Base-by-base conservation (phyloP, 2,797 vertebrate species). In the Centroberyx gerrardi region DNA sequence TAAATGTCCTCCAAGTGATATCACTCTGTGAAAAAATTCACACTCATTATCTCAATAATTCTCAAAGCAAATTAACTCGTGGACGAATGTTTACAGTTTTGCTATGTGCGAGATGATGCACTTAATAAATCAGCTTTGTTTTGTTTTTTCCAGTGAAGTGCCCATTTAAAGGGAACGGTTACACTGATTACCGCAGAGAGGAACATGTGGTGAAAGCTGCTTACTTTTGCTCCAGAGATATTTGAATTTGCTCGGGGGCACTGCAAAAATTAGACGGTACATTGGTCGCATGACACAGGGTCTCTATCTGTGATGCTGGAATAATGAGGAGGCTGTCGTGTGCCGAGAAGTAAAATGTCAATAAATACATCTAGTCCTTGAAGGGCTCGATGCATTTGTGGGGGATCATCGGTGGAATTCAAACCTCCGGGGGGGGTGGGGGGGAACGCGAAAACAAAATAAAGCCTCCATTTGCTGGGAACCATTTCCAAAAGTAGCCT, bases 401-500 rank as follows among this genome's bases (percentile, higher is more conserved):
- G 61, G 61, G 70, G 51, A 86, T 82, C 78, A 68, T 53, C 48
- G 69, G 64, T 14, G 79, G 76, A 78, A 77, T 86, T 79, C 72
- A 68, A 80, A 79, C 74, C 84, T 65, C 40, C 28, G 6, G 66
- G 74, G 22, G 22, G 22, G 22, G 1, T 22, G 22, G 62, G 51
- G 31, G 29, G 69, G 68, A 83, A 74, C 68, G 81, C 67, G 67
- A 56, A 22, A 56, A 56, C 70, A 73, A 59, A 88, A 73, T 38
- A 66, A 74, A 76, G 70, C 71, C 56, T 80, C 71, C 58, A 75
- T 49, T 78, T 78, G 81, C 79, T 88, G 81, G 81, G 82, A 88
- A 90, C 59, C 53, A 46, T 62, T 78, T 82, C 74, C 59, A 53
- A 52, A 78, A 81, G 80, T 74, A 71, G 83, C 75, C 76, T 53